Percentiles rank a stretch among this genome's conserved stretches.
Evolutionary conservation across 1,140 invertebrate species (phyloP).

Genomic region (Pseudobourletiella spinata): DNA sequence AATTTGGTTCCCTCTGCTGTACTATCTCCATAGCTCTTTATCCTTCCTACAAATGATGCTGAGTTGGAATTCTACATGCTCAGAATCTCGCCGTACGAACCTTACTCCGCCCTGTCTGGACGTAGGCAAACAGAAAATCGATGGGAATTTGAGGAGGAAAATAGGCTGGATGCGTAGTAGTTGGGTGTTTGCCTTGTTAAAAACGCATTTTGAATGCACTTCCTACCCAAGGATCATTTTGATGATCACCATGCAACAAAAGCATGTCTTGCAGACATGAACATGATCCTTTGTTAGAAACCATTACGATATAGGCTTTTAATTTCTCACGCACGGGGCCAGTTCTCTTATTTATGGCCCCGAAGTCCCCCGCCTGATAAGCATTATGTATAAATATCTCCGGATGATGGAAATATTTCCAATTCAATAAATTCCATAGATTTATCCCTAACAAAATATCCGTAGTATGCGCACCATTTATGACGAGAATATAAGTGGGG

Average conservation of each 20-base stretch:
- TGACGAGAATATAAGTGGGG: no score
- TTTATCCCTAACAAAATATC: no score
- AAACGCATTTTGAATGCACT: no score
- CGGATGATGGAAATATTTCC: slow-evolving; percentile 26
- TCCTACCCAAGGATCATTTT: background rate
- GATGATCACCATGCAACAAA: background rate
- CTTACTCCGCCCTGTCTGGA: no score
- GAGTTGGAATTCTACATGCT: no score
- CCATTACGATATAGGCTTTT: background rate
- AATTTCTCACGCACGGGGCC: background rate
- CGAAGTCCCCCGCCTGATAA: no score
- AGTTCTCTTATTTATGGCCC: background rate
- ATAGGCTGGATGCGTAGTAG: no score
- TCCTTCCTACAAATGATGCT: background rate
- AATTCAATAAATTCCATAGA: slow-evolving; percentile 21
- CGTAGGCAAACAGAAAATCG: background rate
- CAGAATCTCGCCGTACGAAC: no score
- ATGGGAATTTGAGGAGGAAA: no score
- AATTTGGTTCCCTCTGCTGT: background rate
- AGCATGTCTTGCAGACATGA: background rate
- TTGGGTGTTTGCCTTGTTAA: no score
- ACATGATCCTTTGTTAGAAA: background rate
- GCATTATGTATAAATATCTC: background rate
- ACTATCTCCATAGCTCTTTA: background rate
- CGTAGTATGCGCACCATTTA: no score